These are phyloP conservation scores for Poeciliopsis turrubarensis DNA, from an alignment of 2,113 vertebrate species.

Conservation along the genomic window DNA sequence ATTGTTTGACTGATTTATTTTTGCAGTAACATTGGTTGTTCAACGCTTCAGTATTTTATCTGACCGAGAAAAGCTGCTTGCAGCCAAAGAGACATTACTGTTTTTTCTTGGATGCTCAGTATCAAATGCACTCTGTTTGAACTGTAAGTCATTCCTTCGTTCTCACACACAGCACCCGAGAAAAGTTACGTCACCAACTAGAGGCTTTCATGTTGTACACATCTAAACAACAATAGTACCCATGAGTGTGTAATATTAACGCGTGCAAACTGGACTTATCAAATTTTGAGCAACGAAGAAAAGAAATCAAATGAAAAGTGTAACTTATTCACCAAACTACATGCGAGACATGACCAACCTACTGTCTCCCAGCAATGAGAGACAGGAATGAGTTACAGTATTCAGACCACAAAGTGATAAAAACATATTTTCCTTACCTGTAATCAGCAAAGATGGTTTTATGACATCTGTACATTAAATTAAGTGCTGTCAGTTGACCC, in stretches of 20 bases:
- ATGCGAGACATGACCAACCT: conserved; percentile 3
- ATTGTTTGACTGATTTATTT: neutral
- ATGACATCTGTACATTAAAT: neutral
- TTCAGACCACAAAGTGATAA: conserved; percentile 4
- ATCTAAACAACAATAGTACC: neutral
- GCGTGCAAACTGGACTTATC: neutral
- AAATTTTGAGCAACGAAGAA: no score
- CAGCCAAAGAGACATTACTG: neutral
- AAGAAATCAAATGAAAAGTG: no score
- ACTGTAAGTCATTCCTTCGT: neutral
- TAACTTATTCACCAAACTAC: neutral
- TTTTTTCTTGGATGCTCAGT: neutral
- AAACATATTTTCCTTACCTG: neutral
- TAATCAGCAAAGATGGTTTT: neutral
- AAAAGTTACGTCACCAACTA: neutral
- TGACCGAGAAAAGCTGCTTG: neutral
- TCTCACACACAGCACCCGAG: neutral
- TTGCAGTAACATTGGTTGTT: no score
- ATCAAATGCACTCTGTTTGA: neutral
- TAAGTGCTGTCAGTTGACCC: neutral
- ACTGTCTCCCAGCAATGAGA: conserved; percentile 10
- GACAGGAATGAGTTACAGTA: conserved; percentile 11
- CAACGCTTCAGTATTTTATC: neutral
- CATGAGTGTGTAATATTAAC: neutral
- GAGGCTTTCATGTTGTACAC: neutral